These are phyloP conservation scores for Poecilobothrus nobilitatus DNA, from an alignment of 2,888 invertebrate genomes.

Conservation along the genomic window DNA sequence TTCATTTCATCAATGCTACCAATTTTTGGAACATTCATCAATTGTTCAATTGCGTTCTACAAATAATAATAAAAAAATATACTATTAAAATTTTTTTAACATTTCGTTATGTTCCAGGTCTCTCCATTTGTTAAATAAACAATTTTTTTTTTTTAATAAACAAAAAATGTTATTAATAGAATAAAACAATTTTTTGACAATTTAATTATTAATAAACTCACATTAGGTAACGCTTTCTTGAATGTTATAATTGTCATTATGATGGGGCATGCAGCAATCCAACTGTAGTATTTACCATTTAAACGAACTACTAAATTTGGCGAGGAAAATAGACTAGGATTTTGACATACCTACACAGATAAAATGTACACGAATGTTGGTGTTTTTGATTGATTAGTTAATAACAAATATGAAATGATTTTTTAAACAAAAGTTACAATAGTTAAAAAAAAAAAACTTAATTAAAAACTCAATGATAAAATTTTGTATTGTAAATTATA, in stretches of 20 bases:
- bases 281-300: conserved; percentile 81
- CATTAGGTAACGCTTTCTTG: conserved; percentile 73
- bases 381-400: conserved; percentile 36
- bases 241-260: conserved; percentile 80
- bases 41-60: conserved; percentile 40
- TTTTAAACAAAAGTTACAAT: not conserved
- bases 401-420: not conserved
- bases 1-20: conserved; percentile 23
- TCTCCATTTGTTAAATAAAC: too few species aligned
- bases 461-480: too few species aligned
- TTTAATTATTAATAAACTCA: conserved; percentile 40
- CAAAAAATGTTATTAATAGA: not conserved
- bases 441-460: too few species aligned
- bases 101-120: too few species aligned
- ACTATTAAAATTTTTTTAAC: too few species aligned
- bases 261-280: conserved; percentile 84
- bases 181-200: not conserved
- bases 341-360: conserved; percentile 49
- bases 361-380: conserved; percentile 45
- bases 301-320: conserved; percentile 79
- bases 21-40: conserved; percentile 31
- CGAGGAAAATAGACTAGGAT: conserved; percentile 66
- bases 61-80: conserved; percentile 9
- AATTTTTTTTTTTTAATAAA: conserved; percentile 4
- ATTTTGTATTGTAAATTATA: too few species aligned